phyloP scores from a whole-genome alignment of 2,113 vertebrate species.

The Bubo scandiacus region DNA sequence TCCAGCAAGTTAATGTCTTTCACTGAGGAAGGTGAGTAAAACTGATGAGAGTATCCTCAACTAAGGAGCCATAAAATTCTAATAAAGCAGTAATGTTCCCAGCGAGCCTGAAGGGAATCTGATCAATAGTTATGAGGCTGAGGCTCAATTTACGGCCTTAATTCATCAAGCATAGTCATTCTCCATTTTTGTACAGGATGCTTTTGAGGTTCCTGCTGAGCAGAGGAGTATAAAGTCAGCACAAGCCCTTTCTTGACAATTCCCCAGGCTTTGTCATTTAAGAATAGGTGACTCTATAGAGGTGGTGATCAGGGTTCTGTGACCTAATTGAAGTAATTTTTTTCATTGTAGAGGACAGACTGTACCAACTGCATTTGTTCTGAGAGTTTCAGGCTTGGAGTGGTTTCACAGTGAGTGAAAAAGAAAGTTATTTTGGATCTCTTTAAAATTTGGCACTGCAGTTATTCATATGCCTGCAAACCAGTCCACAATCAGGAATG shows the following conservation, averaged over 20 bases:
- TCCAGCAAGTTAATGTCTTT: constrained; percentile 37
- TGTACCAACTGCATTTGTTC: not conserved
- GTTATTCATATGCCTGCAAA: not conserved
- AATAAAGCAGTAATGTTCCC: constrained; percentile 16
- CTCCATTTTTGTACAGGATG: constrained; percentile 22
- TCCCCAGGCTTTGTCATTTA: not conserved
- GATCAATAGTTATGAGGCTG: constrained; percentile 1
- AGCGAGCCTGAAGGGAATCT: not conserved
- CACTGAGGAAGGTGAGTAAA: constrained; percentile 35
- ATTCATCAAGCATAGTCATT: not conserved
- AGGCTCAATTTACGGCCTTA: not conserved
- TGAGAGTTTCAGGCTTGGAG: not conserved
- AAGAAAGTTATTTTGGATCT: not conserved
- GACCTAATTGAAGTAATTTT: not conserved
- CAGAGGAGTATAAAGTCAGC: not conserved
- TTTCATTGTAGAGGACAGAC: not conserved
- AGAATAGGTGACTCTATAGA: not conserved
- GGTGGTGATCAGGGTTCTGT: not conserved
- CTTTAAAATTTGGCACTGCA: not conserved
- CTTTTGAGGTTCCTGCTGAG: constrained; percentile 27
- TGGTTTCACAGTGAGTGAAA: not conserved
- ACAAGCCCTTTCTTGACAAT: not conserved
- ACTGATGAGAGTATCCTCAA: constrained; percentile 51
- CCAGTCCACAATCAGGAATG: not conserved
- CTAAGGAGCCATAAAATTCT: constrained; percentile 35